These are phyloP conservation scores for Nycticorax nycticorax DNA, from an alignment of 2,113 vertebrate species.

Conservation along the genomic window DNA sequence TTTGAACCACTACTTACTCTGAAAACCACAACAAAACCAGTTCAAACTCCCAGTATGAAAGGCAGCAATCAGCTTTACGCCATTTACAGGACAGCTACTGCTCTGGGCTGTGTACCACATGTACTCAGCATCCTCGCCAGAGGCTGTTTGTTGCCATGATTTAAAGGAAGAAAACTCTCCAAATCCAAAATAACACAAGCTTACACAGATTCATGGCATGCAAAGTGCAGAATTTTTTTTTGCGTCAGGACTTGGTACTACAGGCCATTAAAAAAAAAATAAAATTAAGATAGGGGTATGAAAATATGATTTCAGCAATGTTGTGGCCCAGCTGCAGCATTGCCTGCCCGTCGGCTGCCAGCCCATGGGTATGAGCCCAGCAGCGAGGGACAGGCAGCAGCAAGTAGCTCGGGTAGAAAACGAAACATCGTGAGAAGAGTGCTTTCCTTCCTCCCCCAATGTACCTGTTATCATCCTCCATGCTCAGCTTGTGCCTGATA, in stretches of 20 bases:
- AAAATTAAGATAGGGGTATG: no score
- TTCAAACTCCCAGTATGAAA: background rate
- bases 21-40: background rate
- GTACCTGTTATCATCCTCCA: background rate
- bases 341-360: background rate
- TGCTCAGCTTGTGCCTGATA: background rate
- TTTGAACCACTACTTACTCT: background rate
- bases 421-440: background rate
- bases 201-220: fast-evolving
- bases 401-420: background rate
- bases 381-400: background rate
- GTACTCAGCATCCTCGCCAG: fast-evolving
- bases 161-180: background rate
- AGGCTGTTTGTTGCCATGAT: background rate
- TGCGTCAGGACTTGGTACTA: background rate
- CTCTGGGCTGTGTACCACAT: background rate
- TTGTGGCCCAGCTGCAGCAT: background rate
- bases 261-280: background rate
- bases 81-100: background rate
- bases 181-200: background rate
- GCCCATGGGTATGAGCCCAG: fast-evolving
- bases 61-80: background rate
- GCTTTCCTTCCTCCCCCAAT: background rate
- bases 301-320: background rate
- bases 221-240: background rate